phyloP scores from a whole-genome alignment of 2,113 vertebrate species.

The Microcebus jonahi region DNA sequence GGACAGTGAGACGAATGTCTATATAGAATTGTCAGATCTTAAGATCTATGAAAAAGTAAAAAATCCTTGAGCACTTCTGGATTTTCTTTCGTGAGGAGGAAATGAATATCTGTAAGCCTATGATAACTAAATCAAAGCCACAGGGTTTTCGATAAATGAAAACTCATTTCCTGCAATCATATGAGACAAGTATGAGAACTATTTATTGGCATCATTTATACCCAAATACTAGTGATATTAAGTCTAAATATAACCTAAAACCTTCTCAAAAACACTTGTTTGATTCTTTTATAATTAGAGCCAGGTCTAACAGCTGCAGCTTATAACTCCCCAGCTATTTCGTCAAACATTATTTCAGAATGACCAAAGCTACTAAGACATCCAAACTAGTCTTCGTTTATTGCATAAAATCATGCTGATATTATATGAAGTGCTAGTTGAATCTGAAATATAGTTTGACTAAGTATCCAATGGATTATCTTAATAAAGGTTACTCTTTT shows the following conservation, averaged over 20 bases:
- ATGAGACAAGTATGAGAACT: constrained; percentile 34
- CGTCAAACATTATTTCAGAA: constrained; percentile 23
- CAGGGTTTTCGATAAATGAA: constrained; percentile 6
- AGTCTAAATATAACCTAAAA: constrained; percentile 50
- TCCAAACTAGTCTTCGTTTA: not conserved
- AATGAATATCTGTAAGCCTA: not conserved
- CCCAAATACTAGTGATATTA: not conserved
- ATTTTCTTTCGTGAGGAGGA: constrained; percentile 43
- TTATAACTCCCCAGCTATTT: not conserved
- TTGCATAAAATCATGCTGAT: not conserved
- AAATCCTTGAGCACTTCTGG: not conserved
- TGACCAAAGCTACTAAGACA: not conserved
- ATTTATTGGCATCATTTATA: constrained; percentile 12
- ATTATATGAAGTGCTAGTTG: not conserved
- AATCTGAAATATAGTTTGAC: not conserved
- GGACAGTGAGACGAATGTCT: not conserved
- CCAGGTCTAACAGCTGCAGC: constrained; percentile 33
- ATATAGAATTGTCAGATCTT: not conserved
- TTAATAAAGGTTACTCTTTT: not conserved
- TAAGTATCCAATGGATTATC: not conserved
- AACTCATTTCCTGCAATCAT: constrained; percentile 46
- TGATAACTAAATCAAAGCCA: not conserved
- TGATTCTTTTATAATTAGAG: not conserved
- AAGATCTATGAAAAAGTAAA: not conserved
- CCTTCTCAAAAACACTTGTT: not conserved